Evolutionary conservation across 2,113 vertebrate species (phyloP).

Genomic region (Macaca mulatta): DNA sequence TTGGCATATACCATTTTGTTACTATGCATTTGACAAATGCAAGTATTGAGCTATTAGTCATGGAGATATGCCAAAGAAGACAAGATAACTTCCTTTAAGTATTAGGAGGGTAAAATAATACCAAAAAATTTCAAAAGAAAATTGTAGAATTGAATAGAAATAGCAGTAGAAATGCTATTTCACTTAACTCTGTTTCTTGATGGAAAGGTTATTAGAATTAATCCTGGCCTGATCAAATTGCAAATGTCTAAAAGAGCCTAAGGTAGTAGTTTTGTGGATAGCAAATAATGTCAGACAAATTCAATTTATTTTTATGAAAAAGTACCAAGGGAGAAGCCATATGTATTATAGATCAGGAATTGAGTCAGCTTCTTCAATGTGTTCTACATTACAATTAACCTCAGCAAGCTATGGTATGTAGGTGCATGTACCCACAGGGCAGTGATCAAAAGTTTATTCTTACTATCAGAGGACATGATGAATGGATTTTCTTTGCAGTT

Average conservation of each 20-base stretch:
- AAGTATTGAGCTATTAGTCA: neutral
- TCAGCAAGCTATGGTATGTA: neutral
- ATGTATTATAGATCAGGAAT: neutral
- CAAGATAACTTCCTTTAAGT: neutral
- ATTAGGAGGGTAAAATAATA: neutral
- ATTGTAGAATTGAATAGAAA: neutral
- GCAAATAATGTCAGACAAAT: slow-evolving; percentile 18
- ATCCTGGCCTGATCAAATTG: neutral
- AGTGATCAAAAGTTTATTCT: neutral
- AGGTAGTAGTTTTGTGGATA: neutral
- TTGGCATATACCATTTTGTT: neutral
- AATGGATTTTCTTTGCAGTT: neutral
- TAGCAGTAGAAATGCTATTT: neutral
- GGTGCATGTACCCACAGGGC: neutral
- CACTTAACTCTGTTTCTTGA: neutral
- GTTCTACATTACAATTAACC: neutral
- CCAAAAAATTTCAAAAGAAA: neutral
- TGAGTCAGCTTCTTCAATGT: neutral
- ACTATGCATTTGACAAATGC: neutral
- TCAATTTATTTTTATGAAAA: slow-evolving; percentile 5
- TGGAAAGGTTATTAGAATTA: slow-evolving; percentile 35
- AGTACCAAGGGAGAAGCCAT: neutral
- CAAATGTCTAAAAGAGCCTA: neutral
- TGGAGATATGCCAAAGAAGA: neutral
- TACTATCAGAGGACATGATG: neutral